Evolutionary conservation across 2,797 vertebrate genomes (phyloP), one percentile per base, ranked within the genome.

Genomic region (Percopsis omiscomaycus): DNA sequence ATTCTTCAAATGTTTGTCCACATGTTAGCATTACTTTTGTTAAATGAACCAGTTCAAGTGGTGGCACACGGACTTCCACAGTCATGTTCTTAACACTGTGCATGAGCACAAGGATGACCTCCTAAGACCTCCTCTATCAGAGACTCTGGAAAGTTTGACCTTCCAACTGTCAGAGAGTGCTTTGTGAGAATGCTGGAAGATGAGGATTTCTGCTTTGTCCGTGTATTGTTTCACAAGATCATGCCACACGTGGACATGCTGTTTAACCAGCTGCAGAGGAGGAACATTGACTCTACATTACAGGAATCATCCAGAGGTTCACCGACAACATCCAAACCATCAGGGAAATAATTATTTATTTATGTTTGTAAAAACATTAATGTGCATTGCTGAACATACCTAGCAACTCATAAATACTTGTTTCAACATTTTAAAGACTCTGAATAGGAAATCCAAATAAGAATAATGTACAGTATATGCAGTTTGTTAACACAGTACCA

Each of bases 221-320:
- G 66, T 49, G 29, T 30, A n/a, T n/a, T 66, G 30, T 66, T 72
- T 55, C 56, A 73, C 37, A 51, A 62, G 22, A 62, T 67, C 69
- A 72, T 61, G 53, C 69, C 69, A 57, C 53, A 61, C 4, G 50
- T 71, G 30, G 61, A 59, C 62, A 16, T 58, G 37, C 65, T 66
- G 45, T 71, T 50, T 28, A 52, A 60, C 61, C 50, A 56, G 56
- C 61, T 65, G 49, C 64, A 72, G 63, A 66, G 61, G 64, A 66
- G 59, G 63, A 62, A 73, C 58, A 67, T 67, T 9, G 64, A 73
- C 48, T 42, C 63, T 61, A 10, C 52, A 66, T 72, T 15, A 55
- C 28, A 50, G 46, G 12, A 30, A 8, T 46, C 52, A 22, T 56
- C 52, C 63, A 66, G 69, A 56, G 10, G 58, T 70, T 64, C 60